phyloP scores from a whole-genome alignment of 2,797 vertebrate species.

The Clarias platycephalus region DNA sequence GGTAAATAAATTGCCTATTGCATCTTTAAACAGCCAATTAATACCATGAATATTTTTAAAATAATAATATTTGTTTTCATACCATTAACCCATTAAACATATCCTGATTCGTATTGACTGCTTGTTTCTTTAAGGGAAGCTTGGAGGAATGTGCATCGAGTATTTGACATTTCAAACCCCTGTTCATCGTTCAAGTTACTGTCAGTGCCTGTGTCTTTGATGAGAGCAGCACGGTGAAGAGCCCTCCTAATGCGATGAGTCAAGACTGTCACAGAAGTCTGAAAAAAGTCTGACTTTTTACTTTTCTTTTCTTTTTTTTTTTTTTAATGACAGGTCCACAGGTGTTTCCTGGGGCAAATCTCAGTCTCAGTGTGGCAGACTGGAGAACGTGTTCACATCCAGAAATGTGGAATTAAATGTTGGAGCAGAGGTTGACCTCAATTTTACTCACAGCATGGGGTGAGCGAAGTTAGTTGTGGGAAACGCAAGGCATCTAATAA shows the following conservation, averaged over 20 bases:
- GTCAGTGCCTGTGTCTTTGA: neutral
- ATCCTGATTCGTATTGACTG: neutral
- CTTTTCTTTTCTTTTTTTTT: neutral
- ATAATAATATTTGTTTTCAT: neutral
- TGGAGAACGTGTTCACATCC: neutral
- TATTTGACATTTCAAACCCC: neutral
- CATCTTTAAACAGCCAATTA: neutral
- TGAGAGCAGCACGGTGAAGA: slow-evolving; percentile 23
- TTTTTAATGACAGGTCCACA: neutral
- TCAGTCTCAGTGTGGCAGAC: no score
- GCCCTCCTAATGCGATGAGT: neutral
- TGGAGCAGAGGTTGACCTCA: neutral
- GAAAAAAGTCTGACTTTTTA: neutral
- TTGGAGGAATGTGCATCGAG: neutral
- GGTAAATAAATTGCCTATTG: neutral
- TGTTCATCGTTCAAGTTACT: neutral
- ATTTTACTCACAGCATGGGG: neutral
- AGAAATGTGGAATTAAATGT: neutral
- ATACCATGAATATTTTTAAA: neutral
- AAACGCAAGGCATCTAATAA: neutral
- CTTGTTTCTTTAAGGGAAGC: no score
- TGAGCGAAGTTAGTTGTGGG: neutral
- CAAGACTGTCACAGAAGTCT: neutral
- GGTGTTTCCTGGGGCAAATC: neutral
- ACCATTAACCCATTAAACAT: neutral